These are phyloP conservation scores for Tragelaphus eurycerus DNA, from an alignment of 2,797 vertebrate species.

Conservation along the genomic window DNA sequence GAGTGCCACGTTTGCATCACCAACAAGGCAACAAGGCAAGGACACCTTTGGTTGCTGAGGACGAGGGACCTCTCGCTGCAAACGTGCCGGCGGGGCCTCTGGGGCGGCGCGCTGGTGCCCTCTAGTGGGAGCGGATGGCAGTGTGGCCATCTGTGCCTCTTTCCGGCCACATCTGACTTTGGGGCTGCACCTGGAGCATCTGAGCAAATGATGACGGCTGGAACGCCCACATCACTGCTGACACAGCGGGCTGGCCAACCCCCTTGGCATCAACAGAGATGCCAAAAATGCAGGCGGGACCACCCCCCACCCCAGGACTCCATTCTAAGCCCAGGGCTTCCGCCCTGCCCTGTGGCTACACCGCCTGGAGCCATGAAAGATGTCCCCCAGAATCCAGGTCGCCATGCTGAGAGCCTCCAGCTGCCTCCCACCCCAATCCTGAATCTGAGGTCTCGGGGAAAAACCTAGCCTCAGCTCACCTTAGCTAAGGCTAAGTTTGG, in stretches of 20 bases:
- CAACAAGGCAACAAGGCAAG: neutral
- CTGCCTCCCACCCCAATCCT: neutral
- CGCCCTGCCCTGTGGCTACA: neutral
- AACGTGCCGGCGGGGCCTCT: neutral
- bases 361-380: neutral
- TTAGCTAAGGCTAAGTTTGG: rapidly evolving
- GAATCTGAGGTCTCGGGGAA: neutral
- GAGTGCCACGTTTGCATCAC: neutral
- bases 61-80: neutral
- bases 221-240: neutral
- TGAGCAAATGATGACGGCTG: neutral
- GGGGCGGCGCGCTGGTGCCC: neutral
- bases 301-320: neutral
- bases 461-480: neutral
- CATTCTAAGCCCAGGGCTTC: neutral
- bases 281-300: neutral
- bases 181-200: neutral
- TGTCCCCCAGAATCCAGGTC: neutral
- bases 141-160: neutral
- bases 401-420: neutral
- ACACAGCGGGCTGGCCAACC: neutral
- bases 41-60: neutral
- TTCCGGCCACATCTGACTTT: neutral
- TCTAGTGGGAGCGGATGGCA: neutral
- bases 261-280: neutral